A percentile compares a stretch with the other conserved stretches of the same genome.
Evolutionary conservation across 2,888 invertebrate species (phyloP).

Genomic region (Caenorhabditis drosophilae): DNA sequence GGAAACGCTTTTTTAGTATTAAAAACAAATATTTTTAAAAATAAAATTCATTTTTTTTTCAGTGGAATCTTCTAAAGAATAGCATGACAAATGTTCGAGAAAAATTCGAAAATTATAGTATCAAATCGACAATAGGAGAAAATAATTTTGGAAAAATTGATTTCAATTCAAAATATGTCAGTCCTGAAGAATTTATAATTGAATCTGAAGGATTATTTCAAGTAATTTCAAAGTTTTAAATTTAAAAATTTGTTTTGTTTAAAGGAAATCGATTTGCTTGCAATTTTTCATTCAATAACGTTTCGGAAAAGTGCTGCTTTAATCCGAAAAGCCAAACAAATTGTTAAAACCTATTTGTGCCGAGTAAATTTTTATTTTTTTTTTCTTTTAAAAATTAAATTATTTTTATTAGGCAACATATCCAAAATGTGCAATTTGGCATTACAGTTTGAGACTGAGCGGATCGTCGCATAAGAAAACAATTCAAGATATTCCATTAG

Average conservation of each 20-base stretch:
- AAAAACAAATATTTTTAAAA: neutral
- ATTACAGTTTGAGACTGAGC: slow-evolving; percentile 23
- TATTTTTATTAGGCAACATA: slow-evolving; percentile 3
- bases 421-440: slow-evolving; percentile 31
- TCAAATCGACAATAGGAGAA: slow-evolving; percentile 16
- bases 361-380: slow-evolving; percentile 1
- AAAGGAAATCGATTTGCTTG: slow-evolving; percentile 7
- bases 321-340: slow-evolving; percentile 14
- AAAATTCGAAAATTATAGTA: slow-evolving; percentile 30
- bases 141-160: neutral
- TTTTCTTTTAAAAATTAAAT: too few relatives aligned
- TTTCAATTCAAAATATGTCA: slow-evolving; percentile 8
- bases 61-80: slow-evolving; percentile 33
- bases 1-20: slow-evolving; percentile 34
- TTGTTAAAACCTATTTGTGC: slow-evolving; percentile 16
- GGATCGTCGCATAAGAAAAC: slow-evolving; percentile 29
- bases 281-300: slow-evolving; percentile 6
- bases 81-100: slow-evolving; percentile 22
- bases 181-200: neutral
- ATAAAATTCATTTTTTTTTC: slow-evolving; percentile 7
- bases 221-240: too few relatives aligned
- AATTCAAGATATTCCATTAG: slow-evolving; percentile 18
- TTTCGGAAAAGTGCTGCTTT: slow-evolving; percentile 24
- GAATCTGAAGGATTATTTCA: neutral
- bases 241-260: too few relatives aligned